Evolutionary conservation across 92 coral and sea anemone genomes (phyloP).

Genomic region (Palythoa caribaeorum): DNA sequence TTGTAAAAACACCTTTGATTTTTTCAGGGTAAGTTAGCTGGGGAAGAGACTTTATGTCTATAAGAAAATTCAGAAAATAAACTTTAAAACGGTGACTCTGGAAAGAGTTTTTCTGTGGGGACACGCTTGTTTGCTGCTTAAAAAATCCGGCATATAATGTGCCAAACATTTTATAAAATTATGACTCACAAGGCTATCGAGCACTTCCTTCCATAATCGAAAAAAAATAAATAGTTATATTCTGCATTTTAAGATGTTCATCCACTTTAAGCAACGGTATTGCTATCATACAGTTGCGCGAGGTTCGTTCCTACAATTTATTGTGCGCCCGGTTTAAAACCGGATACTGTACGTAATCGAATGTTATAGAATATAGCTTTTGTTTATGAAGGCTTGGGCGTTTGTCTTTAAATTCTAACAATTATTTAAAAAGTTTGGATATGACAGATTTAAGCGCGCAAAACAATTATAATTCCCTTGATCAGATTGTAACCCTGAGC

Average conservation of each 20-base stretch:
- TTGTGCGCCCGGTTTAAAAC: slow-evolving; percentile 20
- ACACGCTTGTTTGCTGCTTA: background rate
- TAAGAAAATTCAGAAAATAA: background rate
- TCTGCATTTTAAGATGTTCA: background rate
- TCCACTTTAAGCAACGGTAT: background rate
- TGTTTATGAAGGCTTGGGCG: slow-evolving; percentile 19
- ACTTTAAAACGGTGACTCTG: background rate
- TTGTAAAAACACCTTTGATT: background rate
- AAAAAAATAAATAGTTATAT: background rate
- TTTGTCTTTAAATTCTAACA: slow-evolving; percentile 13
- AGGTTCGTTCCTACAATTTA: slow-evolving; percentile 13
- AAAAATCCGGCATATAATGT: background rate
- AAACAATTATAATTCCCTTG: background rate
- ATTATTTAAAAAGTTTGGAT: slow-evolving; percentile 9
- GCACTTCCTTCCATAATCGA: background rate
- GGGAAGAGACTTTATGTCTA: background rate
- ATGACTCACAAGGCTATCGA: background rate
- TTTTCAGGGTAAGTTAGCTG: slow-evolving; percentile 25
- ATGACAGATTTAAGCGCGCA: background rate
- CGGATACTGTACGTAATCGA: slow-evolving; percentile 11
- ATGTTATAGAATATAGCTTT: background rate
- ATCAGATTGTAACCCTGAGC: background rate
- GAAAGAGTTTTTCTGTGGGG: background rate
- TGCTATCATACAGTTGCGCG: background rate
- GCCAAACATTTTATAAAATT: background rate